These are phyloP conservation scores for Ascaphus truei DNA, from an alignment of 2,113 vertebrate species.

Conservation along the genomic window DNA sequence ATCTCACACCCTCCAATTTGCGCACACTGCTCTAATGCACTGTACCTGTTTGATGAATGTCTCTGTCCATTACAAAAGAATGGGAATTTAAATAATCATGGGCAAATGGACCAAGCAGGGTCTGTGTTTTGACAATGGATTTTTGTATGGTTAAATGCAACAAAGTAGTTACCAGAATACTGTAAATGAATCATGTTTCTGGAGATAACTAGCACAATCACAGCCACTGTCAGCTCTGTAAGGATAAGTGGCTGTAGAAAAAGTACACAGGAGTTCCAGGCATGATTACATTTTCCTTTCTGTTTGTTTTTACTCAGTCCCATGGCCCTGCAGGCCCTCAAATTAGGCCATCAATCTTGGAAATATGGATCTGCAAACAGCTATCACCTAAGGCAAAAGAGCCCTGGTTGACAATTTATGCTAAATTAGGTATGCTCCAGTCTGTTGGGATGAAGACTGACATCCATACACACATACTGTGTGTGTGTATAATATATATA, in stretches of 20 bases:
- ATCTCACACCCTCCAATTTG: too few relatives aligned
- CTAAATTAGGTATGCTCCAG: neutral
- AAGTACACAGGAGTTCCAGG: slow-evolving; percentile 1
- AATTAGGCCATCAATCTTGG: slow-evolving; percentile 6
- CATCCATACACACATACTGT: neutral
- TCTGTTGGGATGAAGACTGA: neutral
- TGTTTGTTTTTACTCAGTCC: neutral
- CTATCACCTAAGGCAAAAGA: neutral
- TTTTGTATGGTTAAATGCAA: too few relatives aligned
- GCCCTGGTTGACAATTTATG: neutral
- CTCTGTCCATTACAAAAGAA: too few relatives aligned
- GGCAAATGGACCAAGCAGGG: too few relatives aligned
- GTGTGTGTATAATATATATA: neutral
- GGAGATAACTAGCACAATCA: neutral
- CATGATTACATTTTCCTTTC: slow-evolving; percentile 18
- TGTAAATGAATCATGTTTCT: neutral
- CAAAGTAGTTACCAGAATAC: neutral
- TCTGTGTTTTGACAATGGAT: too few relatives aligned
- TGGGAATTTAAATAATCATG: too few relatives aligned
- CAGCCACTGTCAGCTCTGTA: neutral
- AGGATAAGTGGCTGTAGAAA: slow-evolving; percentile 1
- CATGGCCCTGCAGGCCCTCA: neutral
- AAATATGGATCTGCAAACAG: slow-evolving; percentile 26
- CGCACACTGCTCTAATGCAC: too few relatives aligned
- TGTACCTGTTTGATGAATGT: too few relatives aligned